Conservation (phyloP, 2,888 invertebrate genomes). For the Molorchus minor region DNA sequence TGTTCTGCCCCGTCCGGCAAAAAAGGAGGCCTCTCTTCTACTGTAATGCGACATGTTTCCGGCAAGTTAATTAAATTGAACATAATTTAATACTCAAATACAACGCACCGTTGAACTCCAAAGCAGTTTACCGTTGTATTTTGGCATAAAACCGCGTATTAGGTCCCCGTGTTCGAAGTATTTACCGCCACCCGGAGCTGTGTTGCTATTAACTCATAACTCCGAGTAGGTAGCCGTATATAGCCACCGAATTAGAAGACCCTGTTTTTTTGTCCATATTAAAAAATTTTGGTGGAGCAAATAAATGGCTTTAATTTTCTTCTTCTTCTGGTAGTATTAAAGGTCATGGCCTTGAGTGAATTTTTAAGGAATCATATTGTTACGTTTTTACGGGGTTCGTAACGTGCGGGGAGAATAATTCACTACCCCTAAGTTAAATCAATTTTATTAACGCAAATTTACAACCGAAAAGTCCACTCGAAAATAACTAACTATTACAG, state of each 20-base stretch:
- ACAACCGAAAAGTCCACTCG: no score
- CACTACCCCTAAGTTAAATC: no score
- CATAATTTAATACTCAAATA: constrained; percentile 37
- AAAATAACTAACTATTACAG: no score
- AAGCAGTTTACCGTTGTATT: constrained; percentile 39
- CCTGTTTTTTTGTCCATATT: background rate
- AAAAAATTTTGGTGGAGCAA: background rate
- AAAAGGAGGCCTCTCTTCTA: constrained; percentile 13
- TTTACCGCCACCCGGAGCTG: constrained; percentile 31
- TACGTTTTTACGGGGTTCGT: no score
- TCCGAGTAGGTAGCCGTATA: background rate
- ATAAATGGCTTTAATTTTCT: background rate
- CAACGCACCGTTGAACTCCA: constrained; percentile 35
- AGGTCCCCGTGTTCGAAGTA: constrained; percentile 28
- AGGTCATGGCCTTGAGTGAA: no score
- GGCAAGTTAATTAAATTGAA: constrained; percentile 38
- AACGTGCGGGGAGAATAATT: no score
- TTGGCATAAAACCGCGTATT: constrained; percentile 38
- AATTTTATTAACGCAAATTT: no score
- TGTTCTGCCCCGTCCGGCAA: constrained; percentile 29
- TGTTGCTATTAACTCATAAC: constrained; percentile 2
- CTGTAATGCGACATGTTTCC: constrained; percentile 25
- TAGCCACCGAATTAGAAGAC: background rate
- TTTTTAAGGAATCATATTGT: no score
- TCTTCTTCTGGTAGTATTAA: no score